Conservation (phyloP, 2,797 vertebrate species). For the Karalla daura region DNA sequence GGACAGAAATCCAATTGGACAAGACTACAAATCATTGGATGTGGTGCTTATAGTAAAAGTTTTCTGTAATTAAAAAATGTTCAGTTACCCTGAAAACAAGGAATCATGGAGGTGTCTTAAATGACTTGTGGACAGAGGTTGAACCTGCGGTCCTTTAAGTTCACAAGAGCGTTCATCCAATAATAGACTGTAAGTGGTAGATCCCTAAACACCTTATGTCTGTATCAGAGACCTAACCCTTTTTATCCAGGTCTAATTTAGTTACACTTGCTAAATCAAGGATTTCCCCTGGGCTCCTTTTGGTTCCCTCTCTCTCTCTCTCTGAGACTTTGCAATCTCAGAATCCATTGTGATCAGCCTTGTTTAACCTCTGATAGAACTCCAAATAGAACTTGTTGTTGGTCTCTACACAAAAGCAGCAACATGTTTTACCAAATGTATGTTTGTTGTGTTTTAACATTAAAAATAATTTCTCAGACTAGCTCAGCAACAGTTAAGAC, state of each 20-base stretch:
- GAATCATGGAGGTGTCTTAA: no score
- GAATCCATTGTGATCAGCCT: neutral
- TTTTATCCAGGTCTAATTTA: constrained; percentile 1
- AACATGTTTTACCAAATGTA: neutral
- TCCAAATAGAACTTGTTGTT: neutral
- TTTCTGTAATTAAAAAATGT: no score
- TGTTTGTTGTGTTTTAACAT: neutral
- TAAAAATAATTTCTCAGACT: no score
- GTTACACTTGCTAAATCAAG: neutral
- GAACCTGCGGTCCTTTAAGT: neutral
- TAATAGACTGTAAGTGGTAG: constrained; percentile 11
- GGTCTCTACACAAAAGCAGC: neutral
- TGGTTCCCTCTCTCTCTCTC: neutral
- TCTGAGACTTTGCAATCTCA: neutral
- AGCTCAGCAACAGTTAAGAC: neutral
- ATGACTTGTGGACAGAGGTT: neutral
- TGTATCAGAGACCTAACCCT: constrained; percentile 1
- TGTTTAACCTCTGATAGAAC: neutral
- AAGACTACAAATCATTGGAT: constrained; percentile 15
- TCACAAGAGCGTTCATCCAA: constrained; percentile 38
- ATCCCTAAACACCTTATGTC: constrained; percentile 10
- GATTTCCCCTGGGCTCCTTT: neutral
- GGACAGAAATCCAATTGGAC: constrained; percentile 7
- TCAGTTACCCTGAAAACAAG: no score
- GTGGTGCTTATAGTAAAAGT: no score